phyloP scores from a whole-genome alignment of 1,140 invertebrate species.

The Drosophila sturtevanti region DNA sequence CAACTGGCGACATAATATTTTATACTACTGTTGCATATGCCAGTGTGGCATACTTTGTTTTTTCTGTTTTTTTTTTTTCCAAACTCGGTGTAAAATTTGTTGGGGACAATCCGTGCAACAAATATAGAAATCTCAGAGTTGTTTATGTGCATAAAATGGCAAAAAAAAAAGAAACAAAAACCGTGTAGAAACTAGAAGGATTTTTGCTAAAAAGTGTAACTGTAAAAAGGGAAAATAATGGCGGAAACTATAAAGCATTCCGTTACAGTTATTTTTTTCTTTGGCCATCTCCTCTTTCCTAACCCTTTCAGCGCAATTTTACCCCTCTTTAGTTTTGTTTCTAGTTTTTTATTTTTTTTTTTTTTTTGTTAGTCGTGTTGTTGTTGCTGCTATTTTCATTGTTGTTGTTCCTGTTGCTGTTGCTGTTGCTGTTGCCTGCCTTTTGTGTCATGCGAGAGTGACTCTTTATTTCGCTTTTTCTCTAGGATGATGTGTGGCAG shows the following conservation, averaged over 20 bases:
- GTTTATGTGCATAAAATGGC: background rate
- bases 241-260: constrained; percentile 75
- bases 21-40: constrained; percentile 38
- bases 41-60: constrained; percentile 36
- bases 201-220: constrained; percentile 52
- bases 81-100: constrained; percentile 44
- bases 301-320: no score
- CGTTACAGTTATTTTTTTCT: constrained; percentile 55
- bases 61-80: constrained; percentile 25
- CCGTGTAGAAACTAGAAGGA: background rate
- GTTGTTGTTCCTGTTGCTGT: constrained; percentile 52
- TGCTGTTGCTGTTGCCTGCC: constrained; percentile 50
- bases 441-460: constrained; percentile 54
- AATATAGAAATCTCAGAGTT: constrained; percentile 5
- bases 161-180: constrained; percentile 15
- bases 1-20: constrained; percentile 24
- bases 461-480: constrained; percentile 27
- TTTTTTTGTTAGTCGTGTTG: constrained; percentile 22
- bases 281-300: no score
- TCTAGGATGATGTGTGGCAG: constrained; percentile 53
- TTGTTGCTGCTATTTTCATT: constrained; percentile 50
- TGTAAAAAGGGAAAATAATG: constrained; percentile 55
- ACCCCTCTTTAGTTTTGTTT: constrained; percentile 10
- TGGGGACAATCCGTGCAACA: background rate
- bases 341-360: constrained; percentile 42